These are phyloP conservation scores for Hedychridium roseum DNA, from an alignment of 2,888 invertebrate species.

Conservation along the genomic window DNA sequence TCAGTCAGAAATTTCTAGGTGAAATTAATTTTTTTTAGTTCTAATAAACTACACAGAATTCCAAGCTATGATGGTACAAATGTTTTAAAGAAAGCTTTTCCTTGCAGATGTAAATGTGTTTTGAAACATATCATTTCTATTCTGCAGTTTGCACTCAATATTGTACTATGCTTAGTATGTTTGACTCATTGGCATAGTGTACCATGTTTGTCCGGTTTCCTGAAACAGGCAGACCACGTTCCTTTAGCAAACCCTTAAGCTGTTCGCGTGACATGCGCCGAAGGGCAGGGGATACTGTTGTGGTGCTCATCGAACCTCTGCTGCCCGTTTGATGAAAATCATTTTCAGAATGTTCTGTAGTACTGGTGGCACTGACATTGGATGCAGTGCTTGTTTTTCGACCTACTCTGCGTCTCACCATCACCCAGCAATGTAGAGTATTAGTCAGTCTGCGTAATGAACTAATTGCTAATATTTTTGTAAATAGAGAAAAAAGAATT, in stretches of 20 bases:
- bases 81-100: too few relatives aligned
- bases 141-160: too few relatives aligned
- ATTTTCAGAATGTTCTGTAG: conserved; percentile 44
- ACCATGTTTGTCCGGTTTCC: conserved; percentile 55
- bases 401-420: conserved; percentile 53
- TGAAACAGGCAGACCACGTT: conserved; percentile 50
- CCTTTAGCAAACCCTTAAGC: conserved; percentile 54
- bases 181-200: conserved; percentile 29
- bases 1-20: too few relatives aligned
- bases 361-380: conserved; percentile 40
- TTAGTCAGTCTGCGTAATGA: conserved; percentile 10
- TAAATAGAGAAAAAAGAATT: conserved; percentile 4
- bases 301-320: conserved; percentile 41
- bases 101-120: too few relatives aligned
- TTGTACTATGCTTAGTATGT: too few relatives aligned
- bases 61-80: too few relatives aligned
- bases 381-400: conserved; percentile 47
- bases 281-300: conserved; percentile 42
- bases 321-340: conserved; percentile 38
- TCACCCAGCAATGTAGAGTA: conserved; percentile 23
- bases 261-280: conserved; percentile 52
- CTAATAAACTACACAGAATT: too few relatives aligned
- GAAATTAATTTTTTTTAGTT: too few relatives aligned
- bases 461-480: conserved; percentile 16
- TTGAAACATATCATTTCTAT: too few relatives aligned